These are phyloP conservation scores for Mantis religiosa DNA, from an alignment of 2,888 invertebrate genomes.

Conservation along the genomic window DNA sequence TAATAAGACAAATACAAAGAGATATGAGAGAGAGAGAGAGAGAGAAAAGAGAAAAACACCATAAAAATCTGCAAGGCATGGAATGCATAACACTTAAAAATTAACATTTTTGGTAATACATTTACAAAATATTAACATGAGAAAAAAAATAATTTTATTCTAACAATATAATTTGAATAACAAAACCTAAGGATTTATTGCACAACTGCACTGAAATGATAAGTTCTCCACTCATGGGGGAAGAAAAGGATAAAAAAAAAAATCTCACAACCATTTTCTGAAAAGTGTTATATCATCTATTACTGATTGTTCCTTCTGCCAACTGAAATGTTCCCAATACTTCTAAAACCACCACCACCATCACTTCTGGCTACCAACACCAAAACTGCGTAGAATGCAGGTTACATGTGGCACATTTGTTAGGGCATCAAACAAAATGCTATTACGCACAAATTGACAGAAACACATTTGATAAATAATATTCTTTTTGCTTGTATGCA, in stretches of 20 bases:
- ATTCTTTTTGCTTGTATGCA: not conserved
- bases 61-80: conserved; percentile 34
- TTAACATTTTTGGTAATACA: conserved; percentile 22
- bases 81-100: conserved; percentile 36
- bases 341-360: not conserved
- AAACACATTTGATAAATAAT: not conserved
- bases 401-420: not conserved
- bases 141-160: not conserved
- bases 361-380: not conserved
- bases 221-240: conserved; percentile 37
- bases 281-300: not conserved
- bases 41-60: not conserved
- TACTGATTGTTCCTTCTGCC: conserved; percentile 17
- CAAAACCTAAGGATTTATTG: conserved; percentile 32
- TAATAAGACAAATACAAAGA: not conserved
- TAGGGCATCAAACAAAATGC: not conserved
- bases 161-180: conserved; percentile 1
- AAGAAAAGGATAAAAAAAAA: conserved; percentile 2
- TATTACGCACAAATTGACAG: not conserved
- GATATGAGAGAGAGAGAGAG: not conserved
- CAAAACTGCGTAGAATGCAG: not conserved
- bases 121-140: conserved; percentile 10
- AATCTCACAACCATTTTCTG: conserved; percentile 25
- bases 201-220: conserved; percentile 35
- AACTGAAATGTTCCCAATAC: conserved; percentile 9